Base-by-base conservation (phyloP, 2,797 vertebrate species). In the Silurus lanzhouensis region DNA sequence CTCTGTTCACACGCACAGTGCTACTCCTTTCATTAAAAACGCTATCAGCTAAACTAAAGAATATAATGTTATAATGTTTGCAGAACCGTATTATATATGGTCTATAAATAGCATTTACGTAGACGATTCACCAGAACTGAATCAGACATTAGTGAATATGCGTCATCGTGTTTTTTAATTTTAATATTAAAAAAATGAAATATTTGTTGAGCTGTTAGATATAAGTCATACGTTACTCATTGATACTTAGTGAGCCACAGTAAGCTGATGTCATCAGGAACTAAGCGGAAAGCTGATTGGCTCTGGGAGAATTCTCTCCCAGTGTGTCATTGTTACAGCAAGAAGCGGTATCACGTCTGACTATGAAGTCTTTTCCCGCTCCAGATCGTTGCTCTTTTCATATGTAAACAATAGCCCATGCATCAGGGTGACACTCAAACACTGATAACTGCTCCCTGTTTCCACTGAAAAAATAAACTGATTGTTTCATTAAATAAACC, bases 181-280 rank as follows among this genome's bases (percentile, higher is more conserved):
- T 66, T 27, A 6, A 58, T 85, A 55, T 83, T 64, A 71, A 46
- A 57, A 57, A 52, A 44, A 46, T 83, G 38, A 79, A 82, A 83
- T 85, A 85, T 88, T 80, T 64, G 88, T 86, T 38, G 60, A 86
- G n/a, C 68, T 77, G 27, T 44, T 13, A 79, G 12, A 79, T 74
- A 58, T 27, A 55, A 58, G 72, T 8, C 70, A 82, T 80, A 58
- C 22, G 79, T 84, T 60, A 81, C 63, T 66, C 6, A 70, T 10
- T 25, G 6, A 63, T 15, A 38, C 77, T 61, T 60, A 79, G 8
- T 81, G 58, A 82, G 74, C 60, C 83, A 74, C 55, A 81, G 70
- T 52, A 66, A 64, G 77, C 76, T 90, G 91, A 92, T 90, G 87
- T 91, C 86, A 90, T 78, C 66, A 72, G 12, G 55, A 64, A 79